Percentiles rank a stretch among this genome's conserved stretches.
phyloP scores from a whole-genome alignment of 2,888 invertebrate species.

The Anthophora plumipes region DNA sequence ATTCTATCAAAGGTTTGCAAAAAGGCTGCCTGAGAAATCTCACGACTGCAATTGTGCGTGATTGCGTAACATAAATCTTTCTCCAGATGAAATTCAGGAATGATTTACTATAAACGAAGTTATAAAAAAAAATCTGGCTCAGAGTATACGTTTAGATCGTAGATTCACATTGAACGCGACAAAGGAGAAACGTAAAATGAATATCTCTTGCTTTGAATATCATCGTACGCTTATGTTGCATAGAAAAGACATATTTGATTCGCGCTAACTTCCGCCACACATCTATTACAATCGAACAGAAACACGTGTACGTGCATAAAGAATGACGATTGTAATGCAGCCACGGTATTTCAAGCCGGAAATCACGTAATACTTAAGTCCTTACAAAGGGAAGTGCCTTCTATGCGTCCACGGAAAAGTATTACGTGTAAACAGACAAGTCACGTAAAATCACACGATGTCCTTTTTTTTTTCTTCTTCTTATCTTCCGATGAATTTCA shows the following conservation, averaged over 20 bases:
- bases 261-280: constrained; percentile 52
- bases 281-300: constrained; percentile 48
- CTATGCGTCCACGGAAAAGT: constrained; percentile 52
- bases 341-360: constrained; percentile 66
- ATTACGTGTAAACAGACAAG: constrained; percentile 39
- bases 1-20: too few species aligned
- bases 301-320: constrained; percentile 60
- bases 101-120: too few species aligned
- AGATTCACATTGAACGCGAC: neutral
- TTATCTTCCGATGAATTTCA: constrained; percentile 29
- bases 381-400: constrained; percentile 63
- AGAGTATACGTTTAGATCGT: too few species aligned
- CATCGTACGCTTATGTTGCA: neutral
- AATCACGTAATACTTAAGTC: constrained; percentile 69
- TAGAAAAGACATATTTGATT: constrained; percentile 25
- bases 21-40: too few species aligned
- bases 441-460: constrained; percentile 39
- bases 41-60: too few species aligned
- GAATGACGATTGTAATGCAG: constrained; percentile 69
- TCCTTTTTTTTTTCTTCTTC: constrained; percentile 16
- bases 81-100: too few species aligned
- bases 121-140: too few species aligned
- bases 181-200: neutral
- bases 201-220: neutral
- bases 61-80: too few species aligned